Conservation (phyloP, 2,113 vertebrate species). For the Sturnira hondurensis region DNA sequence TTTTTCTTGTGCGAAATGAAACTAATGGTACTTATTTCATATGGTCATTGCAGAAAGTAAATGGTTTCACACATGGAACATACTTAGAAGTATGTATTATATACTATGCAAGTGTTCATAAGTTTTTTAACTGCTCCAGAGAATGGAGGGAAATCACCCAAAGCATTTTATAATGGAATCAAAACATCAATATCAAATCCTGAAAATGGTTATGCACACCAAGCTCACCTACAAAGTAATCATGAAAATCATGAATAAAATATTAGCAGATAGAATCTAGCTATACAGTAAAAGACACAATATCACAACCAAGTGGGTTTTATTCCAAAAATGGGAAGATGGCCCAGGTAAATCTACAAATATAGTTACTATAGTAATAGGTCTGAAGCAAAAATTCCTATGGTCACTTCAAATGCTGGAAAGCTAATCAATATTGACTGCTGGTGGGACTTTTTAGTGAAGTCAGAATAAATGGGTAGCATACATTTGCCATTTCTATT, state of each 20-base stretch:
- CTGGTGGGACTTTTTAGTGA: background rate
- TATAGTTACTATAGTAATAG: background rate
- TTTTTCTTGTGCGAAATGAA: background rate
- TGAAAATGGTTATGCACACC: background rate
- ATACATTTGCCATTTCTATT: background rate
- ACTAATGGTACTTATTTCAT: background rate
- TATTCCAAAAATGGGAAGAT: background rate
- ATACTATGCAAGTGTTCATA: background rate
- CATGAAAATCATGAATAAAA: background rate
- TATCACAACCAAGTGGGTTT: background rate
- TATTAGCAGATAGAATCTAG: background rate
- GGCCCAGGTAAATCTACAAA: background rate
- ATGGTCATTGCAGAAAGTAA: background rate
- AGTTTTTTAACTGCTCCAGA: background rate
- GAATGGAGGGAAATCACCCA: background rate
- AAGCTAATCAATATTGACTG: background rate
- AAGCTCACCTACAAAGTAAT: background rate
- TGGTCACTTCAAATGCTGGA: background rate
- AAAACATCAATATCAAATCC: background rate
- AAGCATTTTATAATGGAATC: background rate
- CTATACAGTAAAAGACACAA: background rate
- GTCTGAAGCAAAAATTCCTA: background rate
- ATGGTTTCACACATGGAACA: background rate
- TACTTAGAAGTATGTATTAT: background rate
- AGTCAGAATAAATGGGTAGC: background rate